A percentile compares a stretch with the other conserved stretches of the same genome.
Conservation (phyloP, 2,888 invertebrate genomes). For the Drosophila antonietae region DNA sequence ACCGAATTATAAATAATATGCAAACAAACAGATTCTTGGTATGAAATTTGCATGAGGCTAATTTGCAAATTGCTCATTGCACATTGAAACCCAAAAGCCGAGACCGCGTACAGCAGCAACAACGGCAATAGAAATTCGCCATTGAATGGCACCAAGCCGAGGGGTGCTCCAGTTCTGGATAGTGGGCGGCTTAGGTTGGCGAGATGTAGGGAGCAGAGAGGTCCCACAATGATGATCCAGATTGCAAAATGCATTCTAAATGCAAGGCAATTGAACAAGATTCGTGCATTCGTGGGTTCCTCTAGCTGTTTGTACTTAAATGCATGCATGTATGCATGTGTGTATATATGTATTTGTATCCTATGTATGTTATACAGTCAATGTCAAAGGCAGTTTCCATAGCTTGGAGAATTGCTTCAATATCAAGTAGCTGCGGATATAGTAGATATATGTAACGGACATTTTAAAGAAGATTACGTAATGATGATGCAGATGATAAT, state of each 20-base stretch:
- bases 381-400: conserved; percentile 52
- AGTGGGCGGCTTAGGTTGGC: neutral
- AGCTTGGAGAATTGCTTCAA: conserved; percentile 1
- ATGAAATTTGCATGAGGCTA: conserved; percentile 74
- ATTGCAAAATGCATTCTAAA: conserved; percentile 63
- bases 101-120: conserved; percentile 41
- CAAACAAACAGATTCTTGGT: conserved; percentile 60
- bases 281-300: conserved; percentile 51
- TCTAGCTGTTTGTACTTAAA: conserved; percentile 29
- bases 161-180: conserved; percentile 29
- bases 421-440: neutral
- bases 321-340: neutral
- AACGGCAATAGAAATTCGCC: conserved; percentile 34
- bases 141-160: conserved; percentile 50
- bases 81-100: conserved; percentile 54
- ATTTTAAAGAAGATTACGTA: neutral
- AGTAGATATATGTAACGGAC: neutral
- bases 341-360: neutral
- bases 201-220: neutral
- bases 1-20: conserved; percentile 49
- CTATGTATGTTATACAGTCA: conserved; percentile 47
- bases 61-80: conserved; percentile 81
- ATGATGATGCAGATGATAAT: too few relatives aligned
- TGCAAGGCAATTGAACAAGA: conserved; percentile 74
- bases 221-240: conserved; percentile 58